These are phyloP conservation scores for Chionis minor DNA, from an alignment of 2,113 vertebrate genomes.

Conservation along the genomic window DNA sequence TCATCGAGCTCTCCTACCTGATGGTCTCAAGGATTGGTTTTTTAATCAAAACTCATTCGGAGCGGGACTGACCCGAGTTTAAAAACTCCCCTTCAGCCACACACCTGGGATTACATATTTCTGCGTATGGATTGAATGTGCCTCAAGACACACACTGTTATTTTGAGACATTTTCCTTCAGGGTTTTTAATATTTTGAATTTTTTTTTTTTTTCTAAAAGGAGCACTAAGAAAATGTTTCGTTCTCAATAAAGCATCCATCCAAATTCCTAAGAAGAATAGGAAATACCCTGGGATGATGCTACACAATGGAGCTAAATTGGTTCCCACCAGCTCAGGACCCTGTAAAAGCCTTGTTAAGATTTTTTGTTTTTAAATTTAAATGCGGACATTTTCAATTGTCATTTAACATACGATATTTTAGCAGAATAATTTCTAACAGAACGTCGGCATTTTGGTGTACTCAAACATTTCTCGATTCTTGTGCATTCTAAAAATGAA, in stretches of 20 bases:
- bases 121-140: fast-evolving
- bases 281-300: constrained; percentile 24
- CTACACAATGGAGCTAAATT: constrained; percentile 19
- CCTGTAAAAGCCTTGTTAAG: not conserved
- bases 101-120: not conserved
- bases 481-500: not conserved
- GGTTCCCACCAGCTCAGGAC: constrained; percentile 14
- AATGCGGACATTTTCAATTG: not conserved
- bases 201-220: not conserved
- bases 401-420: not conserved
- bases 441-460: fast-evolving
- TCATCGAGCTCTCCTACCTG: not conserved
- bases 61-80: not conserved
- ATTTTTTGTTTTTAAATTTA: not conserved
- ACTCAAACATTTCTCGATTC: not conserved
- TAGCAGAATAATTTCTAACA: not conserved
- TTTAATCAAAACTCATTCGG: not conserved
- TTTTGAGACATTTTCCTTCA: not conserved
- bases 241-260: not conserved
- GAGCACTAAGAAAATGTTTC: not conserved
- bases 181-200: not conserved
- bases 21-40: not conserved
- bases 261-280: constrained; percentile 50
- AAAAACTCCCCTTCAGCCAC: not conserved
- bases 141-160: not conserved